Base-by-base conservation (phyloP, 2,888 invertebrate genomes). In the Cerastis leucographa region DNA sequence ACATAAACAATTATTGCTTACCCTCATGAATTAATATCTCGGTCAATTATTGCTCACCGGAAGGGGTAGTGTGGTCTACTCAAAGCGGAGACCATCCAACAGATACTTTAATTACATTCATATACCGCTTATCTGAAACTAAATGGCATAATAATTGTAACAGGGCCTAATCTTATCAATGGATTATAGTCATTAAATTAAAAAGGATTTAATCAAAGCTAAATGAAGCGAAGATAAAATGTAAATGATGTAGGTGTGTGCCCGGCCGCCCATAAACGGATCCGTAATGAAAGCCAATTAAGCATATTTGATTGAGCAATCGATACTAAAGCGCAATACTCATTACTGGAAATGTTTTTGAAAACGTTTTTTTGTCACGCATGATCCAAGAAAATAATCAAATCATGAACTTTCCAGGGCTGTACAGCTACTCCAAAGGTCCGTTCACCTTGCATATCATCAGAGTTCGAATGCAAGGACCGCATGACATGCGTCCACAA, bases 401-500 rank as follows among this genome's bases (percentile, higher is more conserved):
- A n/a, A 25, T 14, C 7, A 17, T 80, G 76, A 2, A 74, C 35
- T 71, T 94, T 94, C 86, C 94, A 98, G 97, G 97, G 97, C 81
- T 98, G 98, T 90, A 95, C 97, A 0, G 95, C 96, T 64, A 95
- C 96, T 56, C 95, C 95, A 0, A 95, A 95, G 82, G 93, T 95
- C 11, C 93, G 96, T 61, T 97, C 97, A 2, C 97, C 97, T 35
- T 99, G 99, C 92, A 96, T 97, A 83, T 94, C 97, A 2, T 97
- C 97, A 61, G 99, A 99, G 91, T 98, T 98, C 92, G 97, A 98
- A 90, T 99, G 99, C 92, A 97, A 97, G 61, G 99, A 99, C 93
- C 97, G 97, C 64, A 97, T 98, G 88, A 98, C 98, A 1, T 99
- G 99, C 92, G 97, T 99, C 61, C 98, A 98, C 91, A 97, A 97